Base-by-base conservation (phyloP, 2,797 vertebrate genomes). In the Oophaga sylvatica region DNA sequence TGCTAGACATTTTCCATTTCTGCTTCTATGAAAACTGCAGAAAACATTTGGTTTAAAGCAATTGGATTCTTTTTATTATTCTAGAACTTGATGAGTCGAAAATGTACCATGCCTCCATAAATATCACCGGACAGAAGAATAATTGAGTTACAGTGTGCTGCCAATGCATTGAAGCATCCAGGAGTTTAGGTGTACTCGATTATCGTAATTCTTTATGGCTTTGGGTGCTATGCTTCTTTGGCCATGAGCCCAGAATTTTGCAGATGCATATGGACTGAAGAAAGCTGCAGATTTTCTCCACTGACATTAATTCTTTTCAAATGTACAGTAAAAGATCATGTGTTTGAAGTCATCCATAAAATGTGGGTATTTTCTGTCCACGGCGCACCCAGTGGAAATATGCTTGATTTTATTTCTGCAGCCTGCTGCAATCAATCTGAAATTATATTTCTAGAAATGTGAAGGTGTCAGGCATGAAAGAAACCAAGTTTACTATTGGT, bases 181-280 rank as follows among this genome's bases (percentile, higher is more conserved):
- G 56, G 45, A 80, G 62, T 84, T 84, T 62, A 88, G 80, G 76
- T 63, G 60, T 73, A 19, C 79, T 65, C 11, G 62, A 81, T 81
- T 88, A 67, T 81, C 20, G 35, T 73, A 41, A 73, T 80, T 84
- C 76, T 88, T 88, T 80, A 84, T 84, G 70, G 82, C 82, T 88
- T 35, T 80, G 65, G 82, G 77, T 86, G n/a, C 26, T 53, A 65
- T 15, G 45, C 62, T 81, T 45, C 59, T 11, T 80, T 88, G 87
- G 87, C 76, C 31, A 57, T 7, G 31, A 63, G 82, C 87, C 87
- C 87, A 85, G 77, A 85, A 81, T 65, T 13, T 67, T 80, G 67
- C 53, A 31, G 68, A 81, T 85, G 60, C 87, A 88, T 88, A 84
- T 79, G 77, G 67, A 85, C 48, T 62, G 31, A 65, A 85, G 82